Conservation (phyloP, 2,888 invertebrate genomes). For the Peribatodes rhomboidaria region DNA sequence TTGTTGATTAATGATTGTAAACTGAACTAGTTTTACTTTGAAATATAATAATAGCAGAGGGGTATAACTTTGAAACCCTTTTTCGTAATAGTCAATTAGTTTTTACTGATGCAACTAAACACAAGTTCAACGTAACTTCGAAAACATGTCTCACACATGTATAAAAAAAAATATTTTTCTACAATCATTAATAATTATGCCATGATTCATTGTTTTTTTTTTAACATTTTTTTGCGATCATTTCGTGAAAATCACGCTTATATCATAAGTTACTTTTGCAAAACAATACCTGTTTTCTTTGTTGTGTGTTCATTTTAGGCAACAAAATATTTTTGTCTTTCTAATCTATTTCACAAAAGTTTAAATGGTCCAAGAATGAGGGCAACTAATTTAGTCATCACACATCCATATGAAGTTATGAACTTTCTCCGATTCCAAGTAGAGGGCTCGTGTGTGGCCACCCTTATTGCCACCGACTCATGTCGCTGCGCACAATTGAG, state of each 20-base stretch:
- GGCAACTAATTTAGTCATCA: constrained; percentile 15
- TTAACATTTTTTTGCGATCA: too few relatives aligned
- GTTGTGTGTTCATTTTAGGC: too few relatives aligned
- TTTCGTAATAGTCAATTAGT: constrained; percentile 42
- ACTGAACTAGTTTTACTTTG: constrained; percentile 10
- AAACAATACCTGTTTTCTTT: too few relatives aligned
- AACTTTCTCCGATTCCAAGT: constrained; percentile 58
- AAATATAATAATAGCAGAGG: not conserved
- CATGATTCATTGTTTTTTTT: too few relatives aligned
- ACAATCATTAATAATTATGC: not conserved
- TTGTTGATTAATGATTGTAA: not conserved
- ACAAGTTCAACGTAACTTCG: not conserved
- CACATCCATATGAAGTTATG: constrained; percentile 6
- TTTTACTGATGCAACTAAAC: constrained; percentile 33
- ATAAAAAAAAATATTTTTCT: not conserved
- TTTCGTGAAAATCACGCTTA: too few relatives aligned
- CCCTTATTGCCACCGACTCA: constrained; percentile 57
- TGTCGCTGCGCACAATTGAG: constrained; percentile 71
- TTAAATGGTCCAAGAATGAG: constrained; percentile 1
- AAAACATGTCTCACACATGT: not conserved
- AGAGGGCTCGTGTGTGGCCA: constrained; percentile 68
- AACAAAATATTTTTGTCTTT: too few relatives aligned
- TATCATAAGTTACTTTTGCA: too few relatives aligned
- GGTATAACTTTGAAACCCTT: constrained; percentile 36
- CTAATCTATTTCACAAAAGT: not conserved